Conservation (phyloP, 1,140 invertebrate genomes). For the Philotrypesis tridentata region DNA sequence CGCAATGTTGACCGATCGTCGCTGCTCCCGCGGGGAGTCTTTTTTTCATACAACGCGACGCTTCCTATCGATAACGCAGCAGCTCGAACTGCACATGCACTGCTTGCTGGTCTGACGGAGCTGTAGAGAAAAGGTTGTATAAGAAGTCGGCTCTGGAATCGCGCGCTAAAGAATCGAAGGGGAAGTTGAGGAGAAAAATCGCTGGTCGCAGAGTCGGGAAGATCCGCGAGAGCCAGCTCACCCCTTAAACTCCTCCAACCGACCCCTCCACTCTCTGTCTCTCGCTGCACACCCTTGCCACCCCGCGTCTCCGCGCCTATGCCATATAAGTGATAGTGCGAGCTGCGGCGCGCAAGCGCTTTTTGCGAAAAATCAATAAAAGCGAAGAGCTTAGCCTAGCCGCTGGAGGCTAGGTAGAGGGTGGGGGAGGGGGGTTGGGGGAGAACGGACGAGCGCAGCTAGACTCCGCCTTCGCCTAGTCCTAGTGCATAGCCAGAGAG, state of each 20-base stretch:
- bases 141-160: slow-evolving; percentile 25
- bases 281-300: background rate
- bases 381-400: slow-evolving; percentile 71
- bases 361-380: slow-evolving; percentile 75
- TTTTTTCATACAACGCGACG: slow-evolving; percentile 18
- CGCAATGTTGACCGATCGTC: slow-evolving; percentile 34
- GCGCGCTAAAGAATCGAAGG: slow-evolving; percentile 31
- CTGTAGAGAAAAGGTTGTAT: background rate
- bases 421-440: slow-evolving; percentile 40
- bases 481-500: slow-evolving; percentile 43
- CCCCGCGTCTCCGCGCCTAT: background rate
- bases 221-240: too few relatives aligned
- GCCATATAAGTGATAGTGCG: slow-evolving; percentile 39
- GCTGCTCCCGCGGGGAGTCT: slow-evolving; percentile 15
- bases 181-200: slow-evolving; percentile 15
- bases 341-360: slow-evolving; percentile 69
- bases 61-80: too few relatives aligned
- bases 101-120: too few relatives aligned
- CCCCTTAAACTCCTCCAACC: slow-evolving; percentile 42
- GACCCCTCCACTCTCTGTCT: slow-evolving; percentile 36
- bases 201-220: too few relatives aligned
- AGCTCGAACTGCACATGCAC: too few relatives aligned
- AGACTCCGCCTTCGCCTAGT: slow-evolving; percentile 74
- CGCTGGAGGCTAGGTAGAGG: too few relatives aligned
- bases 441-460: slow-evolving; percentile 38